Conservation (phyloP, 2,113 vertebrate species). For the Platichthys flesus region DNA sequence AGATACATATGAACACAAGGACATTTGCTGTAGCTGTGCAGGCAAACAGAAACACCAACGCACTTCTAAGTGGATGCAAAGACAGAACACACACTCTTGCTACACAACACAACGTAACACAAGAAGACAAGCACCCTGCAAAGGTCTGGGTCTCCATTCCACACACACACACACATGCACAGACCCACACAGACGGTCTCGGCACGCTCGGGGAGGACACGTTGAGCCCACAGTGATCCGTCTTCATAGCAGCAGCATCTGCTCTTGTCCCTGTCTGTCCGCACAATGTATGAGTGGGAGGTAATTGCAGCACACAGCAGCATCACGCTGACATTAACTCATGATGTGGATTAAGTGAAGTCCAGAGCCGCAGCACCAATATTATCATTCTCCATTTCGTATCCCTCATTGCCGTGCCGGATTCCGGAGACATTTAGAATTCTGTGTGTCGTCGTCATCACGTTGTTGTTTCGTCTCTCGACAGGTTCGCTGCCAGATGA, state of each 20-base stretch:
- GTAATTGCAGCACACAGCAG: constrained; percentile 61
- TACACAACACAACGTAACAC: background rate
- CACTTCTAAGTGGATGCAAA: background rate
- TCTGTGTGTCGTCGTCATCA: background rate
- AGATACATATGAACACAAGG: constrained; percentile 18
- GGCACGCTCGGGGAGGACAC: constrained; percentile 10
- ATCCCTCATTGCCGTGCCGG: background rate
- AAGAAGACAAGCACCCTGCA: background rate
- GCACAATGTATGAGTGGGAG: constrained; percentile 68
- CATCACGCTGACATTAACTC: constrained; percentile 68
- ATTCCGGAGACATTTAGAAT: constrained; percentile 1
- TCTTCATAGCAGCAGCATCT: constrained; percentile 73
- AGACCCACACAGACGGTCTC: background rate
- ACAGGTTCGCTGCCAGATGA: constrained; percentile 53
- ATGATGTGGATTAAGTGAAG: constrained; percentile 74
- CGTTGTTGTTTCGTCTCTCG: constrained; percentile 46
- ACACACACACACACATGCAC: background rate
- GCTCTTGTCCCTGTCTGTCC: constrained; percentile 66
- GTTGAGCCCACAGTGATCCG: constrained; percentile 42
- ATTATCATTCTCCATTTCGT: constrained; percentile 34
- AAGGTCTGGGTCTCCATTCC: background rate
- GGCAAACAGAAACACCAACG: background rate
- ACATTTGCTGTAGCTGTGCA: background rate
- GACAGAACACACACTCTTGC: background rate
- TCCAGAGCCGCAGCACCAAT: constrained; percentile 57